Evolutionary conservation across 2,888 invertebrate genomes (phyloP).

Genomic region (Drosophila acutilabella): DNA sequence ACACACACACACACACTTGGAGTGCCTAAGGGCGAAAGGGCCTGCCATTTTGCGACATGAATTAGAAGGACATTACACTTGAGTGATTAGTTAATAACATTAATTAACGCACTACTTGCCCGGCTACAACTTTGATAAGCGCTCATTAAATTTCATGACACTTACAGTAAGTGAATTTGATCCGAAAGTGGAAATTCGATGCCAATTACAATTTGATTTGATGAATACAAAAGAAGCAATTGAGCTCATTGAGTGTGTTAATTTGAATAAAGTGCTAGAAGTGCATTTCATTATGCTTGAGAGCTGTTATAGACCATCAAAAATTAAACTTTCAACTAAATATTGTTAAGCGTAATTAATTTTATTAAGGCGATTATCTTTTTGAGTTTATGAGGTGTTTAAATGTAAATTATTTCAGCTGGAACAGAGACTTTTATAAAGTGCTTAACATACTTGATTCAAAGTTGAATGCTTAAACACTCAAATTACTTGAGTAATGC

Average conservation of each 20-base stretch:
- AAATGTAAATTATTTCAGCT: too few species aligned
- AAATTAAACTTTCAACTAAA: too few species aligned
- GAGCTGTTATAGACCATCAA: too few species aligned
- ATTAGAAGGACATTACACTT: slow-evolving; percentile 58
- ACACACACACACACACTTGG: neutral
- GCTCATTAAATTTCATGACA: slow-evolving; percentile 31
- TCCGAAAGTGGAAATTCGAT: slow-evolving; percentile 5
- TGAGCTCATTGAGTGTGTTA: neutral
- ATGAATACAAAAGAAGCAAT: neutral
- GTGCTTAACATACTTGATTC: too few species aligned
- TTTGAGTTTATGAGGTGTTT: too few species aligned
- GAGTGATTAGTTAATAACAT: slow-evolving; percentile 63
- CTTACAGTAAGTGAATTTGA: slow-evolving; percentile 16
- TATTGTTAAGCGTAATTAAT: too few species aligned
- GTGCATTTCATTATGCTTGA: neutral
- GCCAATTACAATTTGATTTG: slow-evolving; percentile 1
- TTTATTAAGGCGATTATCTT: too few species aligned
- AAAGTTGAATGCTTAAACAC: too few species aligned
- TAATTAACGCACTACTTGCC: slow-evolving; percentile 58
- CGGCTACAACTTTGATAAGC: slow-evolving; percentile 14
- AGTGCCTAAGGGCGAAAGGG: neutral
- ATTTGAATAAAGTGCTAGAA: neutral
- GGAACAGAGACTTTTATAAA: too few species aligned
- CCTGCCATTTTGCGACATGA: slow-evolving; percentile 48
- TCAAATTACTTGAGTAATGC: too few species aligned